Conservation (phyloP, 1,140 invertebrate species). For the Phymorhynchus buccinoides region DNA sequence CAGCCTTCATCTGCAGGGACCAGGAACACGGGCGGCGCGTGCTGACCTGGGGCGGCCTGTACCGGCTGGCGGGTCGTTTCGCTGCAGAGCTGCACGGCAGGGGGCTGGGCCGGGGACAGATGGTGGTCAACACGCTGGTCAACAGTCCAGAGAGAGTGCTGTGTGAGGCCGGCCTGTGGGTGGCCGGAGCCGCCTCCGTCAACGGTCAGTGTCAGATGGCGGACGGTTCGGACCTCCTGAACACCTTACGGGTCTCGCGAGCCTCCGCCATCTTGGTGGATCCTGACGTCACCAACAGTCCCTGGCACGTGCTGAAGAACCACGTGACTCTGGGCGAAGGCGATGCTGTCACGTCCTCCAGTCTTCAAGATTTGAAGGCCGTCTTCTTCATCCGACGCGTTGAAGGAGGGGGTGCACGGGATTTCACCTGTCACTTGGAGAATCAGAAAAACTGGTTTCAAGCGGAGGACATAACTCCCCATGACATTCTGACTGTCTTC, state of each 20-base stretch:
- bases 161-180: not conserved
- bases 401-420: not conserved
- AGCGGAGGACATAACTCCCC: not conserved
- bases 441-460: not conserved
- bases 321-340: conserved; percentile 3
- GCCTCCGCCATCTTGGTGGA: conserved; percentile 11
- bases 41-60: not conserved
- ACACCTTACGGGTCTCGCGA: not conserved
- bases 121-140: not conserved
- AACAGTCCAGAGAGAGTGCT: conserved; percentile 32
- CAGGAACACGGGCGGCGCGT: not conserved
- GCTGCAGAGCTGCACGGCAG: not conserved
- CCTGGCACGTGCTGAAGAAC: conserved; percentile 8
- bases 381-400: not conserved
- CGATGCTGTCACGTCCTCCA: not conserved
- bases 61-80: not conserved
- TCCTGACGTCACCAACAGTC: conserved; percentile 24
- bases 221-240: conserved; percentile 7
- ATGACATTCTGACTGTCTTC: not conserved
- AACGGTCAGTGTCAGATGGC: conserved; percentile 19
- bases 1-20: not conserved
- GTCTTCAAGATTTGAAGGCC: not conserved
- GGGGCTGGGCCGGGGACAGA: conserved; percentile 13
- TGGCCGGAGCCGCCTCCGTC: conserved; percentile 23
- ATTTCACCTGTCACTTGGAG: not conserved